Evolutionary conservation across 2,888 invertebrate species (phyloP).

Genomic region (Pterostichus niger): DNA sequence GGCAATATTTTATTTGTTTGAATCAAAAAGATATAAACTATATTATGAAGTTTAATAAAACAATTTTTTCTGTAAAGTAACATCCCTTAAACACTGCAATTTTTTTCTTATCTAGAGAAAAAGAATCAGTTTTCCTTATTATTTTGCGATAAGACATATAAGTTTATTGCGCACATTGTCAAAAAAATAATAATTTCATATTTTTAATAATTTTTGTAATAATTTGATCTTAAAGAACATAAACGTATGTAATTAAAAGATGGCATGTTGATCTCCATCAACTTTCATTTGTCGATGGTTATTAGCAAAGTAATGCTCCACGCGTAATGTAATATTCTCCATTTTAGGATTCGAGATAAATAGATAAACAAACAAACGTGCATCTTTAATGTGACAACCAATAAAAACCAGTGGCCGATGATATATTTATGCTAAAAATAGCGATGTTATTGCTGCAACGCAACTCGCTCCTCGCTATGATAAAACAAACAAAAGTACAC

Average conservation of each 20-base stretch:
- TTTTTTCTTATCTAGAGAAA: no score
- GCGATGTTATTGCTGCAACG: conserved; percentile 31
- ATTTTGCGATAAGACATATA: no score
- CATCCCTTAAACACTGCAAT: no score
- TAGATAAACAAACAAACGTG: conserved; percentile 51
- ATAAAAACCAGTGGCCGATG: conserved; percentile 49
- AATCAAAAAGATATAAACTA: no score
- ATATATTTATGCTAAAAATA: conserved; percentile 38
- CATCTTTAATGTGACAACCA: conserved; percentile 21
- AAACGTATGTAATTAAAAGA: not conserved
- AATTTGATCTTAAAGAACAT: not conserved
- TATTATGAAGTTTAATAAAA: no score
- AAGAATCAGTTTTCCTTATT: no score
- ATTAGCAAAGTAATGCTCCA: not conserved
- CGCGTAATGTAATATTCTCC: conserved; percentile 29
- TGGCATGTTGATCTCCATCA: conserved; percentile 9
- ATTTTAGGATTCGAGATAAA: conserved; percentile 41
- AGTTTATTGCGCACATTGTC: no score
- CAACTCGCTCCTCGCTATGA: not conserved
- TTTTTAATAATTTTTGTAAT: no score
- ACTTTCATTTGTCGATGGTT: not conserved
- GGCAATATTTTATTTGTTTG: no score
- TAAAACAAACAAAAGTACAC: conserved; percentile 53
- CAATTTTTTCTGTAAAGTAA: no score
- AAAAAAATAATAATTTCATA: no score